Percentiles rank a stretch among this genome's conserved stretches.
phyloP scores from a whole-genome alignment of 2,797 vertebrate species.

The Pseudochirops corinnae region DNA sequence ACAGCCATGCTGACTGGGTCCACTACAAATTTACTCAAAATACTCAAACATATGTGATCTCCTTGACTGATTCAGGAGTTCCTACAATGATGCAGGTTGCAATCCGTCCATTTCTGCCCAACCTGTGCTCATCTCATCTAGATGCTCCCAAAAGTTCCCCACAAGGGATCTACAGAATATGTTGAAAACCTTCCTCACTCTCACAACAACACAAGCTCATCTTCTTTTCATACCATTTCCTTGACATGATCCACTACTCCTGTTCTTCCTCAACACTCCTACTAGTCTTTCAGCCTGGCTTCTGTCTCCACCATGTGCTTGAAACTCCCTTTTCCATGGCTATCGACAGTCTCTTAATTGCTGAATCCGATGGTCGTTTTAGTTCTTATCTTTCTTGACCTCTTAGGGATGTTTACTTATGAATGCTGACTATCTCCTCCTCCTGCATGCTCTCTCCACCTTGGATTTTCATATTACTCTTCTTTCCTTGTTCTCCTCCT shows the following conservation, averaged over 20 bases:
- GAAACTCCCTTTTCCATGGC: neutral
- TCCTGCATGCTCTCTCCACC: neutral
- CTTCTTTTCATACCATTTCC: neutral
- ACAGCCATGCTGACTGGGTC: neutral
- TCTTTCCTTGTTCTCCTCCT: neutral
- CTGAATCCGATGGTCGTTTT: neutral
- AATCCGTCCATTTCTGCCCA: neutral
- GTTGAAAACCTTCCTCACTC: neutral
- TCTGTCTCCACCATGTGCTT: neutral
- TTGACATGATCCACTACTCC: neutral
- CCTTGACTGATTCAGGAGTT: neutral
- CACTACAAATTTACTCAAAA: neutral
- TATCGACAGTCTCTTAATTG: neutral
- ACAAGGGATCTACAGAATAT: neutral
- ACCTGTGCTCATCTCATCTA: neutral
- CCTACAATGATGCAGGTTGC: neutral
- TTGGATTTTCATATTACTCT: neutral
- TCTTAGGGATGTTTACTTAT: neutral
- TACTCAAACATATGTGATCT: neutral
- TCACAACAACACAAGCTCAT: neutral
- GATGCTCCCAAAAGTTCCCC: neutral
- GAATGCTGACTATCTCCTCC: neutral
- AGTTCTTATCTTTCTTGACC: neutral
- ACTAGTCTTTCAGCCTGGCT: neutral
- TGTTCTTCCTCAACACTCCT: neutral